phyloP scores from a whole-genome alignment of 1,140 invertebrate species.

The Euborellia annulipes region DNA sequence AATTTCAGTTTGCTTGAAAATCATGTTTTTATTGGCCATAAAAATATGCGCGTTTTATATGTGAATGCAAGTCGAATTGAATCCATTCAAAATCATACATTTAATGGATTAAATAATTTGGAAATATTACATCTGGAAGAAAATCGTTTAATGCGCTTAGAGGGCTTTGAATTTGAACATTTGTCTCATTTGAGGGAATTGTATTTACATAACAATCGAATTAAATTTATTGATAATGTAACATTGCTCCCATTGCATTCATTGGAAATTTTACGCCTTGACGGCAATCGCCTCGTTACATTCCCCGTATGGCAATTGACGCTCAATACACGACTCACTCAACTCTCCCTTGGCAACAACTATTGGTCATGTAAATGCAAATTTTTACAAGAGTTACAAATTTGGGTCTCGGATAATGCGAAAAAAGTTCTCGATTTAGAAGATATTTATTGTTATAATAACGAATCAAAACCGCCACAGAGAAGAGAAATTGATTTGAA shows the following conservation, averaged over 20 bases:
- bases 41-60: slow-evolving; percentile 71
- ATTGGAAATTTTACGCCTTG: slow-evolving; percentile 62
- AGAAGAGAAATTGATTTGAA: slow-evolving; percentile 63
- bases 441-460: slow-evolving; percentile 65
- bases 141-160: slow-evolving; percentile 60
- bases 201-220: slow-evolving; percentile 73
- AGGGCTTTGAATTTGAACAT: slow-evolving; percentile 82
- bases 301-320: slow-evolving; percentile 74
- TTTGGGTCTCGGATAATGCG: slow-evolving; percentile 67
- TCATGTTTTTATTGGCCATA: slow-evolving; percentile 80
- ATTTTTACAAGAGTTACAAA: slow-evolving; percentile 69
- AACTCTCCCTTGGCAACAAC: slow-evolving; percentile 62
- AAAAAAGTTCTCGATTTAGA: slow-evolving; percentile 59
- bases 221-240: slow-evolving; percentile 60
- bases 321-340: slow-evolving; percentile 48
- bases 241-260: slow-evolving; percentile 62
- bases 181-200: slow-evolving; percentile 62
- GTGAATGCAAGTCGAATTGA: slow-evolving; percentile 75
- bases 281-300: slow-evolving; percentile 66
- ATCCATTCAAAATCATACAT: slow-evolving; percentile 78
- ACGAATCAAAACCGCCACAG: slow-evolving; percentile 50
- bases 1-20: slow-evolving; percentile 66
- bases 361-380: slow-evolving; percentile 80
- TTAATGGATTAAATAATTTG: slow-evolving; percentile 70
- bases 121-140: slow-evolving; percentile 71